These are phyloP conservation scores for Ceratotherium simum DNA, from an alignment of 2,113 vertebrate species.

Conservation along the genomic window DNA sequence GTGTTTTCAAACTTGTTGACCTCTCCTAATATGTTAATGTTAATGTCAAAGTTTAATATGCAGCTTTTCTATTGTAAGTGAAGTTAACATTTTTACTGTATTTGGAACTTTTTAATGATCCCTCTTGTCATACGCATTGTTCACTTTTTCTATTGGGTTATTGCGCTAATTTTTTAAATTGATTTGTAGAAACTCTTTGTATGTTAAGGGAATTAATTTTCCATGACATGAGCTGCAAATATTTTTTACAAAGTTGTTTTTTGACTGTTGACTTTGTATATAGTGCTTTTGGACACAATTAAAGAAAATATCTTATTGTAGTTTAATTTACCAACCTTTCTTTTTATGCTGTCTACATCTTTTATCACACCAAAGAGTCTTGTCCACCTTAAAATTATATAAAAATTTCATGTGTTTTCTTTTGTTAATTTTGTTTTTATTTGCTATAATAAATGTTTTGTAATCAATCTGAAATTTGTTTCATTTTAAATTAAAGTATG, in stretches of 20 bases:
- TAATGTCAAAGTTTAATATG: not conserved
- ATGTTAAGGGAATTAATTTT: not conserved
- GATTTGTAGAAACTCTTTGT: not conserved
- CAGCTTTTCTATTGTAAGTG: not conserved
- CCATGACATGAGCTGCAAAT: not conserved
- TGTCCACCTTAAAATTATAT: not conserved
- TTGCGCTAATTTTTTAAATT: not conserved
- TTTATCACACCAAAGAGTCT: not conserved
- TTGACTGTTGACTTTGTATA: not conserved
- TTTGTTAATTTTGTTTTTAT: constrained; percentile 5
- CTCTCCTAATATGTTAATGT: not conserved
- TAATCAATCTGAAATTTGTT: not conserved
- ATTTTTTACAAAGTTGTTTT: not conserved
- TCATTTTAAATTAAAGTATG: not conserved
- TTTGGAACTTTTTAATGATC: constrained; percentile 3
- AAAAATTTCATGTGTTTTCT: not conserved
- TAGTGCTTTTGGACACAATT: not conserved
- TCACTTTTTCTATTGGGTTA: not conserved
- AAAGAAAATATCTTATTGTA: not conserved
- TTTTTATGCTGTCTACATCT: not conserved
- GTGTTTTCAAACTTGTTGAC: not conserved
- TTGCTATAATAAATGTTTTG: not conserved
- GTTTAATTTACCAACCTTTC: not conserved
- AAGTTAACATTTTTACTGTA: constrained; percentile 11
- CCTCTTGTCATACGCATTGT: not conserved